Evolutionary conservation across 2,888 invertebrate genomes (phyloP).

Genomic region (Cheilosia pagana): DNA sequence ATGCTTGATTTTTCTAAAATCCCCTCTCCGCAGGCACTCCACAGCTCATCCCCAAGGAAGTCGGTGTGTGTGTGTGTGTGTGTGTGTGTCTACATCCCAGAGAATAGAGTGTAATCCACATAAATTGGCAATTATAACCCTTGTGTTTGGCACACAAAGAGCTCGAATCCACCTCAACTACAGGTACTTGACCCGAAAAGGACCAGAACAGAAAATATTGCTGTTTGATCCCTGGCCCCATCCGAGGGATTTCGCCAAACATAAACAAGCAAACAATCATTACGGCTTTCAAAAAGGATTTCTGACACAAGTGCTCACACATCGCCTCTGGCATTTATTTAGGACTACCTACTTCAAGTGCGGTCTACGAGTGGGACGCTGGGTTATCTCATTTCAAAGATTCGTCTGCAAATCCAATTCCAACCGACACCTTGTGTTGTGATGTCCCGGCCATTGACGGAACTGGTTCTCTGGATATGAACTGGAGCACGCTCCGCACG

Average conservation of each 20-base stretch:
- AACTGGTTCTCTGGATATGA: slow-evolving; percentile 31
- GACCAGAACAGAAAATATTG: slow-evolving; percentile 59
- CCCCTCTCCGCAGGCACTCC: neutral
- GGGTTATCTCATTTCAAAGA: slow-evolving; percentile 27
- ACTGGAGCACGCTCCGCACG: slow-evolving; percentile 33
- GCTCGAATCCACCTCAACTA: slow-evolving; percentile 50
- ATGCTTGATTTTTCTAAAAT: slow-evolving; percentile 64
- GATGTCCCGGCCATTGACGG: neutral
- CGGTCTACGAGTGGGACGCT: slow-evolving; percentile 16
- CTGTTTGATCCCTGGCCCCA: slow-evolving; percentile 65
- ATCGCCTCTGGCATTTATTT: slow-evolving; percentile 50
- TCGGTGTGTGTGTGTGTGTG: slow-evolving; percentile 6
- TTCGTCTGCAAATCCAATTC: slow-evolving; percentile 28
- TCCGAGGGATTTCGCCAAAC: slow-evolving; percentile 60
- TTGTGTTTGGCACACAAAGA: slow-evolving; percentile 40
- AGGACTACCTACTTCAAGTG: slow-evolving; percentile 11
- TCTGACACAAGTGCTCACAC: slow-evolving; percentile 45
- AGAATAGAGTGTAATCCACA: slow-evolving; percentile 66
- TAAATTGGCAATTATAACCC: slow-evolving; percentile 75
- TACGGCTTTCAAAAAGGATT: slow-evolving; percentile 69
- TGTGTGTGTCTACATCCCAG: slow-evolving; percentile 6
- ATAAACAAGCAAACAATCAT: slow-evolving; percentile 73
- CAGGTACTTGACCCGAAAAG: slow-evolving; percentile 67
- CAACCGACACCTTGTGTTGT: slow-evolving; percentile 20
- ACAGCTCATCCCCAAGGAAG: slow-evolving; percentile 26